phyloP scores from a whole-genome alignment of 2,113 vertebrate genomes.

The Mormoops blainvillei region DNA sequence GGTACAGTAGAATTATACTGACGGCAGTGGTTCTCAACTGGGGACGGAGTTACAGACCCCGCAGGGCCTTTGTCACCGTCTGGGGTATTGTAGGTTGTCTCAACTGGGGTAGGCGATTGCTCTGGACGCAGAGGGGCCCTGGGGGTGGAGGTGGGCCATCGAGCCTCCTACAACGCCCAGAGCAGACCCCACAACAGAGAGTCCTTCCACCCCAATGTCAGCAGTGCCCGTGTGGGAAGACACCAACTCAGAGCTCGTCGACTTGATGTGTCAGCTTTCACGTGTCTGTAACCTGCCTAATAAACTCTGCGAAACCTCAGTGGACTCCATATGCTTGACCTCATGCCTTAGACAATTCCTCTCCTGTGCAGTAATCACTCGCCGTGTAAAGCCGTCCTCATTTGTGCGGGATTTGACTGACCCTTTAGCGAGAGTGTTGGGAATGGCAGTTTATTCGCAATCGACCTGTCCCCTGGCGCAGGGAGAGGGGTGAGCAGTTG shows the following conservation, averaged over 20 bases:
- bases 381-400: no score
- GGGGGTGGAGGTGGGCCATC: background rate
- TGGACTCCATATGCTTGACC: no score
- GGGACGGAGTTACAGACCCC: background rate
- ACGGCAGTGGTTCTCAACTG: background rate
- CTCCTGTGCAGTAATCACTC: no score
- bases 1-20: background rate
- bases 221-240: no score
- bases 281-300: no score
- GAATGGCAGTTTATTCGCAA: no score
- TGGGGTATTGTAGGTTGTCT: background rate
- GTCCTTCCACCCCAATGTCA: background rate
- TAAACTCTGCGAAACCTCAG: no score
- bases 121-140: background rate
- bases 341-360: no score
- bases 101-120: background rate
- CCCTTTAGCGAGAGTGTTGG: no score
- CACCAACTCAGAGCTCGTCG: background rate
- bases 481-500: no score
- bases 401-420: no score
- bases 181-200: background rate
- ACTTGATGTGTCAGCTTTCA: background rate
- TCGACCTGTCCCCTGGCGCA: no score
- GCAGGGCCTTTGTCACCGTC: background rate
- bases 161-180: background rate